A percentile compares a stretch with the other conserved stretches of the same genome.
phyloP scores from a whole-genome alignment of 2,113 vertebrate genomes.

The Sturnus vulgaris region DNA sequence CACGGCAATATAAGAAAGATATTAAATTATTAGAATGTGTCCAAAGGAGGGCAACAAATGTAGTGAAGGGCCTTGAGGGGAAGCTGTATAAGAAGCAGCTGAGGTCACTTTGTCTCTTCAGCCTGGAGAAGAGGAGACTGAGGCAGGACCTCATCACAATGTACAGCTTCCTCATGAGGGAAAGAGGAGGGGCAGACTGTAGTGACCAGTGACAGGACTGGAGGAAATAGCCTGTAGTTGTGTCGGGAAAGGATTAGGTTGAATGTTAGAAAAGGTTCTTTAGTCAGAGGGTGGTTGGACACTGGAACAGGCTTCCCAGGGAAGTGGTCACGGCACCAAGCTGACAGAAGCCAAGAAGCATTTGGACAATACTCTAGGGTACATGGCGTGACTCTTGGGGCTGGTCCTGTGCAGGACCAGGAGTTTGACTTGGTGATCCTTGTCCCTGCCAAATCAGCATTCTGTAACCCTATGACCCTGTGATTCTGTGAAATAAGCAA shows the following conservation, averaged over 20 bases:
- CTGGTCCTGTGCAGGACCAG: background rate
- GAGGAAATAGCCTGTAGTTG: background rate
- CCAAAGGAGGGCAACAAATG: background rate
- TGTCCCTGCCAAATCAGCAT: background rate
- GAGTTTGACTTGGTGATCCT: background rate
- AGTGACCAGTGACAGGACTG: background rate
- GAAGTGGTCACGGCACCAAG: background rate
- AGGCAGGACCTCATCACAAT: background rate
- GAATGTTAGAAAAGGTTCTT: background rate
- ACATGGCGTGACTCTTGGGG: background rate
- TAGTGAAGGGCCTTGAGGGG: background rate
- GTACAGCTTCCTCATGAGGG: background rate
- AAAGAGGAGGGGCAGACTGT: background rate
- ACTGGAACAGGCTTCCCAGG: rapidly evolving
- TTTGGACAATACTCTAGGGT: background rate
- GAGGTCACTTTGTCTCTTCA: background rate
- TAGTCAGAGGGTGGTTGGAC: background rate
- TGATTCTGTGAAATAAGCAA: background rate
- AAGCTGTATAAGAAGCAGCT: background rate
- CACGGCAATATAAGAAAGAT: background rate
- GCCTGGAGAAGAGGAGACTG: background rate
- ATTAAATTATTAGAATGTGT: rapidly evolving
- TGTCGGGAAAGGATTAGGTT: rapidly evolving
- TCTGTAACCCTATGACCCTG: background rate
- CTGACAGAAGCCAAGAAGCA: background rate